A percentile compares a stretch with the other conserved stretches of the same genome.
phyloP scores from a whole-genome alignment of 2,797 vertebrate species.

The Hephaestus fuliginosus region DNA sequence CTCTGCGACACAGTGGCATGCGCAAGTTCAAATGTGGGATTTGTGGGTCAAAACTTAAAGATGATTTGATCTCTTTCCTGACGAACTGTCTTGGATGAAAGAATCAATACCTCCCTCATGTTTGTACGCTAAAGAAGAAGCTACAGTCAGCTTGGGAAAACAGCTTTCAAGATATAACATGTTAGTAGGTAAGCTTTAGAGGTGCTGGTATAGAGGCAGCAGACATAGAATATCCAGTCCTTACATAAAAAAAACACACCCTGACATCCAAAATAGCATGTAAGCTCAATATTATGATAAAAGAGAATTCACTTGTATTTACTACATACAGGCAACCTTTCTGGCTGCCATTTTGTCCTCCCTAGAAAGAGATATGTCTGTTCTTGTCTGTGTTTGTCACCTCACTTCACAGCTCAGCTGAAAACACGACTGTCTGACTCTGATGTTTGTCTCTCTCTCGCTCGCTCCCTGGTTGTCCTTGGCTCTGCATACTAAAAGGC shows the following conservation, averaged over 20 bases:
- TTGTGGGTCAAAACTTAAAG: neutral
- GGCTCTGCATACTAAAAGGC: constrained; percentile 19
- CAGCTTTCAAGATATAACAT: neutral
- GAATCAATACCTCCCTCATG: neutral
- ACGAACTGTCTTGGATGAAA: neutral
- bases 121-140: neutral
- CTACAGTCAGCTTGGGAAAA: neutral
- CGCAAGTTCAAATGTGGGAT: neutral
- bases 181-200: neutral
- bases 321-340: neutral
- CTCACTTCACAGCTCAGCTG: constrained; percentile 29
- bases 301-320: neutral
- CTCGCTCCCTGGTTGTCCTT: neutral
- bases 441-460: constrained; percentile 9
- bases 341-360: constrained; percentile 27
- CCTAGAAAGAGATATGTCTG: constrained; percentile 3
- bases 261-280: neutral
- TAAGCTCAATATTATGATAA: neutral
- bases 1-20: neutral
- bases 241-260: neutral
- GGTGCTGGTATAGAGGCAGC: neutral
- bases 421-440: constrained; percentile 3
- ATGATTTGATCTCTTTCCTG: neutral
- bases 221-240: neutral
- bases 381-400: constrained; percentile 27